Base-by-base conservation (phyloP, 2,797 vertebrate genomes). In the Sarcophilus harrisii region DNA sequence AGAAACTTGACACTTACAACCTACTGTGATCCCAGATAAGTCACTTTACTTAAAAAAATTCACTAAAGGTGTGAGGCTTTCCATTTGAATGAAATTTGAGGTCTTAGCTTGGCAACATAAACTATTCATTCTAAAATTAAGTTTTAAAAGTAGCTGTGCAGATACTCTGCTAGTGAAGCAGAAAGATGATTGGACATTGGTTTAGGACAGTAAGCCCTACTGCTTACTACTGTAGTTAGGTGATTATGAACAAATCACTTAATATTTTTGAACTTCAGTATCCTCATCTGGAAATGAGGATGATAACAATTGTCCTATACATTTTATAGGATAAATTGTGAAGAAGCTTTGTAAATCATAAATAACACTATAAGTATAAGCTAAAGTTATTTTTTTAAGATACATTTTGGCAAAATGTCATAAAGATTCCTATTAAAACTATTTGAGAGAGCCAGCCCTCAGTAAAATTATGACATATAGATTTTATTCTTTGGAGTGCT, bases 61-160 rank as follows among this genome's bases (percentile, higher is more conserved):
- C 21, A 49, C 9, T 90, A 27, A 81, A 95, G 27, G 81, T 91
- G 87, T 94, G 96, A 97, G 98, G 95, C 45, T 96, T 93, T 97
- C 62, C 95, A 95, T 57, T 91, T 98, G 96, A 97, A 98, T 96
- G 94, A 92, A 32, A 95, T 90, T 97, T 98, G 89, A 98, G 97
- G 98, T 97, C 95, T 95, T 98, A 98, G 94, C 97, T 97, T 97
- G 97, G 97, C 97, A 98, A 97, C 92, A 98, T 98, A 98, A 98
- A 98, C 98, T 98, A 98, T 98, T 98, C 97, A 98, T 98, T 92
- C 81, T 96, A 94, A 91, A 95, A 97, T 98, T 98, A 98, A 98
- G 98, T 97, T 98, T 97, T 91, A 97, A 97, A 97, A 97, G 91
- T 96, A 30, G 28, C 30, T 60, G 1, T 60, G 59, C 89, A n/a